Evolutionary conservation across 2,797 vertebrate genomes (phyloP).

Genomic region (Lepidocolaptes lacrymiger): DNA sequence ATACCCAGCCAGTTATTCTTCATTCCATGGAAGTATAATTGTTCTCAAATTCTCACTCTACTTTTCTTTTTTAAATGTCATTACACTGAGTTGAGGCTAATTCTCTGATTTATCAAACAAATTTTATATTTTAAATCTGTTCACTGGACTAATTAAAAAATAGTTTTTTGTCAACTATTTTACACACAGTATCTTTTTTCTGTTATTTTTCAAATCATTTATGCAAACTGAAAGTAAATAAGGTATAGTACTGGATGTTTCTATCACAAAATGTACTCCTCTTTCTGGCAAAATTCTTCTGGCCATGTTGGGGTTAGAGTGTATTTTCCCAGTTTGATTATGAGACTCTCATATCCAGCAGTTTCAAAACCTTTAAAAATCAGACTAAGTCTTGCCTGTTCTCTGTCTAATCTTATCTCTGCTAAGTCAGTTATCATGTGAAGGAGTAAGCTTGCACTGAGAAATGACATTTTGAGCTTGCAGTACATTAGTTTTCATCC

Average conservation of each 20-base stretch:
- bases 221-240: not conserved
- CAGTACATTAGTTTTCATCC: not conserved
- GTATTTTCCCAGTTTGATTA: not conserved
- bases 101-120: not conserved
- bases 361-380: not conserved
- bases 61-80: not conserved
- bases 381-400: not conserved
- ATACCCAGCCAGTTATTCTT: not conserved
- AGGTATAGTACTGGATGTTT: not conserved
- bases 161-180: not conserved
- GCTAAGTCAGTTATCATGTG: not conserved
- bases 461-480: not conserved
- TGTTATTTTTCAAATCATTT: not conserved
- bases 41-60: not conserved
- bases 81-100: not conserved
- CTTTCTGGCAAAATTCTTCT: not conserved
- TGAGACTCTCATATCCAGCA: not conserved
- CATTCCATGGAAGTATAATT: not conserved
- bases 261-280: not conserved
- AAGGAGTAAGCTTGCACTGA: not conserved
- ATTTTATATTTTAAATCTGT: not conserved
- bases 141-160: not conserved
- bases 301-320: not conserved
- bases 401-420: not conserved
- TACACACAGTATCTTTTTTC: not conserved